A percentile compares a stretch with the other conserved stretches of the same genome.
phyloP scores from a whole-genome alignment of 2,888 invertebrate species.

The Candidula unifasciata region DNA sequence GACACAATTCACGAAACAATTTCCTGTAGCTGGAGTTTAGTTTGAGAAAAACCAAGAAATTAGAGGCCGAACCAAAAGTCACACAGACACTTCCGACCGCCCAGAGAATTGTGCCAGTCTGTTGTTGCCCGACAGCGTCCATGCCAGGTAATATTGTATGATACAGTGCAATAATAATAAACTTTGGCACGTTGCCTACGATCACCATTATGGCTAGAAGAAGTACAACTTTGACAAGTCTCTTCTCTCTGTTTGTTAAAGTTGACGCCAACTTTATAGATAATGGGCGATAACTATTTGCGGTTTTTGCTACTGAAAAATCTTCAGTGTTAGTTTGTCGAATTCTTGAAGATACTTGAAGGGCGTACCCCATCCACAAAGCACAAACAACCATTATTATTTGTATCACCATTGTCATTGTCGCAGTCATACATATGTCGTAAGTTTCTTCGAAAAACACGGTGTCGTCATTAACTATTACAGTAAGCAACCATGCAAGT shows the following conservation, averaged over 20 bases:
- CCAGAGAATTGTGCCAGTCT: neutral
- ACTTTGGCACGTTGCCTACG: neutral
- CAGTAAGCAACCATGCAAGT: too few relatives aligned
- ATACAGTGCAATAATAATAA: neutral
- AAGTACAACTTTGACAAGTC: neutral
- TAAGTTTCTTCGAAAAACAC: too few relatives aligned
- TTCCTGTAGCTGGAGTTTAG: neutral
- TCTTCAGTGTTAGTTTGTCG: neutral
- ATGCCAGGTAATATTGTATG: neutral
- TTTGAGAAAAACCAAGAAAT: neutral
- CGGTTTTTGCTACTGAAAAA: too few relatives aligned
- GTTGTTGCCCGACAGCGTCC: too few relatives aligned
- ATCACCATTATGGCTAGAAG: neutral
- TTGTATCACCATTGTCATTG: neutral
- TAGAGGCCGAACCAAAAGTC: neutral
- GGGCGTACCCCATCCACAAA: neutral
- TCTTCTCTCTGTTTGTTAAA: neutral
- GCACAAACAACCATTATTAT: conserved; percentile 8
- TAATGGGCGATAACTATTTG: neutral
- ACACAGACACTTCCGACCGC: neutral
- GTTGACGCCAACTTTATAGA: neutral
- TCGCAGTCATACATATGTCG: neutral
- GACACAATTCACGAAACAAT: too few relatives aligned
- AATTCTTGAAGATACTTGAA: conserved; percentile 7
- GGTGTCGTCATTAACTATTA: too few relatives aligned